Evolutionary conservation across 2,888 invertebrate genomes (phyloP).

Genomic region (Chydorus sphaericus): DNA sequence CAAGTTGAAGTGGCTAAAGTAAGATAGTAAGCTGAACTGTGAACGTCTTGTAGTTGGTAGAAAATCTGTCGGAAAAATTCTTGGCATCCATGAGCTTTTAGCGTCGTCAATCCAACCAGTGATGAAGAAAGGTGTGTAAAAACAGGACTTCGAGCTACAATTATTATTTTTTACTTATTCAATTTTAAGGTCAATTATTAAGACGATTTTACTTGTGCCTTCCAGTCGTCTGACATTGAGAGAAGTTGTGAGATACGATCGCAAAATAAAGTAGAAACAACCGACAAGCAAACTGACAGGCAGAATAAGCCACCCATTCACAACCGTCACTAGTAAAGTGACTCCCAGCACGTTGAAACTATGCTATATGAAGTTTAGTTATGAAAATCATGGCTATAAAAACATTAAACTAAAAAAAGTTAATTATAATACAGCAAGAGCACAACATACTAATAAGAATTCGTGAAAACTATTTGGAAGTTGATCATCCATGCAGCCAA

Average conservation of each 20-base stretch:
- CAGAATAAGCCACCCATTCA: constrained; percentile 29
- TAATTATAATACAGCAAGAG: too few species aligned
- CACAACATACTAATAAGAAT: constrained; percentile 7
- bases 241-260: constrained; percentile 32
- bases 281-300: constrained; percentile 28
- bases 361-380: constrained; percentile 16
- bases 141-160: constrained; percentile 34
- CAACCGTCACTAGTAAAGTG: constrained; percentile 31
- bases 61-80: constrained; percentile 29
- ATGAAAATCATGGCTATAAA: background rate
- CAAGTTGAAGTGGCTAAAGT: constrained; percentile 81
- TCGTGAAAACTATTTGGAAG: background rate
- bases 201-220: constrained; percentile 33
- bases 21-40: constrained; percentile 82
- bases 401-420: too few species aligned
- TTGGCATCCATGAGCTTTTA: constrained; percentile 37
- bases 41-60: constrained; percentile 30
- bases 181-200: too few species aligned
- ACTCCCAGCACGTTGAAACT: constrained; percentile 28
- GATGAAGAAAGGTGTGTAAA: constrained; percentile 61
- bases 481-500: constrained; percentile 4
- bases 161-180: too few species aligned
- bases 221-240: constrained; percentile 35
- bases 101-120: constrained; percentile 57
- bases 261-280: constrained; percentile 29